Evolutionary conservation across 2,888 invertebrate species (phyloP), one percentile per base, ranked within the genome.

Genomic region (Itoplectis maculator): DNA sequence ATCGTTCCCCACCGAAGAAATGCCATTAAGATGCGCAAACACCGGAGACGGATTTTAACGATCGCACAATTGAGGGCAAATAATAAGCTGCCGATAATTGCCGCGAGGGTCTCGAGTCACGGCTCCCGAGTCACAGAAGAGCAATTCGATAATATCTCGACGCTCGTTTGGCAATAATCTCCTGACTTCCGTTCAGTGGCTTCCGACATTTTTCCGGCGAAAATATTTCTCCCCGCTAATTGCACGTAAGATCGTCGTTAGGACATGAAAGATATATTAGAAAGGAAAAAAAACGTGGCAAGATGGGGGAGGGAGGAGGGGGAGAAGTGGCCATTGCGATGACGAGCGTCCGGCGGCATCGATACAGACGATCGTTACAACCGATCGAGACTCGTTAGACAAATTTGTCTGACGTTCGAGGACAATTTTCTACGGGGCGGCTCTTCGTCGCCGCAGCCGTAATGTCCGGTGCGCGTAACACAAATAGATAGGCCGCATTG

Each of bases 181-280:
- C 15, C 29, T 73, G 61, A 73, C 59, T 73, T 73, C 59, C 73
- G 45, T 59, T 73, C 37, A 35, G 29, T 2, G 18, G 37, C 47
- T 29, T 59, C 47, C n/a, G 72, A 18, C 18, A 20, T 37, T 73
- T 73, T 61, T 59, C 42, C 45, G 8, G 18, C 29, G 73, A 49
- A 56, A 72, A 75, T 63, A 76, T 75, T n/a, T 76, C 20, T 37
- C 11, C 56, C 59, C 76, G 68, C 68, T 76, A 75, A 66, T 29
- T 29, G 5, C 29, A 29, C 29, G 29, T 5, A 29, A 29, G 29
- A 29, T 29, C 29, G 29, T 29, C 29, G 29, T 29, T 29, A 3
- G 3, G 29, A 29, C 3, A 18, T n/a, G 40, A 40, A 15, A 45
- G 35, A 47, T 15, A 35, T 29, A 35, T 8, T 29, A 15, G 13